phyloP scores from a whole-genome alignment of 1,140 invertebrate genomes.

The Bombus sibiricus region DNA sequence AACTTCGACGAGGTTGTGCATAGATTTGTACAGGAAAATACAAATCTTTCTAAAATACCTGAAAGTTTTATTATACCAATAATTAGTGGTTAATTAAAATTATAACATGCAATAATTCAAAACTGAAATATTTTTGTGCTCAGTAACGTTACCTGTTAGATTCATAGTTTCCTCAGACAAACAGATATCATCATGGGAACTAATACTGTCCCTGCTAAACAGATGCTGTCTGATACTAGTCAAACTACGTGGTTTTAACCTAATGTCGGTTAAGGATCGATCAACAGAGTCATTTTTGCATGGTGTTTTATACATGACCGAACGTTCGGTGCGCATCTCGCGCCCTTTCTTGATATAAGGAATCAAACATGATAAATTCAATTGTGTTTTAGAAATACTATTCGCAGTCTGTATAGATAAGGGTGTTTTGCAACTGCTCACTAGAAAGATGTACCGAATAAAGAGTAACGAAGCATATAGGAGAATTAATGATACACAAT shows the following conservation, averaged over 20 bases:
- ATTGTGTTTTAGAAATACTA: slow-evolving; percentile 64
- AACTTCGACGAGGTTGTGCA: slow-evolving; percentile 24
- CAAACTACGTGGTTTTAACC: slow-evolving; percentile 67
- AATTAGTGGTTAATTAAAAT: background rate
- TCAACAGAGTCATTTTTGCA: slow-evolving; percentile 53
- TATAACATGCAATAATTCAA: background rate
- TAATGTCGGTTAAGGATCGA: slow-evolving; percentile 18
- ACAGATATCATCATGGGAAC: slow-evolving; percentile 66
- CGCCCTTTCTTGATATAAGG: slow-evolving; percentile 79
- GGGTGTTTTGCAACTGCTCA: slow-evolving; percentile 76
- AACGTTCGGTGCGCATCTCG: slow-evolving; percentile 76
- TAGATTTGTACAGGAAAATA: slow-evolving; percentile 61
- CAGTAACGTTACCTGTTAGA: slow-evolving; percentile 72
- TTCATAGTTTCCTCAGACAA: slow-evolving; percentile 73
- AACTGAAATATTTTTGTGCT: background rate
- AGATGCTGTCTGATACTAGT: slow-evolving; percentile 79
- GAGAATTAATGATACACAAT: background rate
- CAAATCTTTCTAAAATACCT: slow-evolving; percentile 67
- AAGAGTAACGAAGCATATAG: background rate
- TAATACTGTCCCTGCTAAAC: slow-evolving; percentile 78
- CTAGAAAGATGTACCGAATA: slow-evolving; percentile 56
- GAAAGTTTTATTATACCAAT: slow-evolving; percentile 16
- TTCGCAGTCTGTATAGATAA: slow-evolving; percentile 79
- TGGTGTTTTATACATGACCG: slow-evolving; percentile 81
- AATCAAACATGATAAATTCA: slow-evolving; percentile 75